These are phyloP conservation scores for Dione juno DNA, from an alignment of 2,888 invertebrate genomes.

Conservation along the genomic window DNA sequence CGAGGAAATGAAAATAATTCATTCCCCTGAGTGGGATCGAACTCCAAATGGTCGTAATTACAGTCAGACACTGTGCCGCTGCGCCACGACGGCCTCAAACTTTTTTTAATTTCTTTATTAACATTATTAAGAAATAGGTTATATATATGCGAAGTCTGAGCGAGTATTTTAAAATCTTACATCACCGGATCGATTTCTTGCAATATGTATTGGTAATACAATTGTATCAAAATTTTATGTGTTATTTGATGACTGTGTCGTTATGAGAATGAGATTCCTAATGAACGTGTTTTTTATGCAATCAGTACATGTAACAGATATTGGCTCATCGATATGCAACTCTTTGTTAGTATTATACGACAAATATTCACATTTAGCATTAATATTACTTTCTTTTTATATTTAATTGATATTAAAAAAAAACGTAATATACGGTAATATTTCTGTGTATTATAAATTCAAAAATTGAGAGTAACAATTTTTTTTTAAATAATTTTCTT, in stretches of 20 bases:
- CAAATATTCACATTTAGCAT: slow-evolving; percentile 11
- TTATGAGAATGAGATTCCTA: slow-evolving; percentile 31
- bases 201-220: slow-evolving; percentile 26
- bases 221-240: slow-evolving; percentile 29
- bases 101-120: neutral
- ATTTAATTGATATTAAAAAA: neutral
- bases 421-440: slow-evolving; percentile 2
- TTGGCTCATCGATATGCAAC: slow-evolving; percentile 30
- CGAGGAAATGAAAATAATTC: too few relatives aligned
- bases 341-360: slow-evolving; percentile 16
- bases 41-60: too few relatives aligned
- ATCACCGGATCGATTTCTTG: slow-evolving; percentile 28
- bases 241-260: slow-evolving; percentile 35
- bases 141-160: neutral
- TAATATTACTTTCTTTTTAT: neutral
- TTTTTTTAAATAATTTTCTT: too few relatives aligned
- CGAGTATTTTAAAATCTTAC: slow-evolving; percentile 20
- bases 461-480: too few relatives aligned
- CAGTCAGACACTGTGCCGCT: too few relatives aligned
- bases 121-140: neutral
- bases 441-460: neutral
- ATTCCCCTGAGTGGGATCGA: too few relatives aligned
- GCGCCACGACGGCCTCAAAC: too few relatives aligned
- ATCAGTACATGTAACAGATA: slow-evolving; percentile 34
- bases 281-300: slow-evolving; percentile 34